phyloP scores from a whole-genome alignment of 1,140 invertebrate species.

The Druon quercuslanigerum region DNA sequence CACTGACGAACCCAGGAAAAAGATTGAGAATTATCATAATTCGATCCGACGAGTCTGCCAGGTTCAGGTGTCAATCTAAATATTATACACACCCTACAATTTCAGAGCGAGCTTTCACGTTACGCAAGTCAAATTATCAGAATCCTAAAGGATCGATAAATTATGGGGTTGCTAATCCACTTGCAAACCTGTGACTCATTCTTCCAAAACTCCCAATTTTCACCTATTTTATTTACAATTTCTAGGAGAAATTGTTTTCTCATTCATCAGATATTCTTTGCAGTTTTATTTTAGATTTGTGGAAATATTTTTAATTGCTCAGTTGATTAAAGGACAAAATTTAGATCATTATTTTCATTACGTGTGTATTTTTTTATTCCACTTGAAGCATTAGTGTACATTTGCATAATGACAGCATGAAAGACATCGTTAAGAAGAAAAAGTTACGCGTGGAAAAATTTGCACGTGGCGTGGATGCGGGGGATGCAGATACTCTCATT shows the following conservation, averaged over 20 bases:
- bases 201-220: background rate
- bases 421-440: too few species aligned
- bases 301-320: too few species aligned
- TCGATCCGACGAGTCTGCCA: slow-evolving; percentile 48
- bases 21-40: slow-evolving; percentile 67
- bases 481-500: slow-evolving; percentile 55
- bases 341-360: too few species aligned
- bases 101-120: background rate
- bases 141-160: slow-evolving; percentile 34
- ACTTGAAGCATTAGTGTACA: too few species aligned
- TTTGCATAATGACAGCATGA: too few species aligned
- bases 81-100: slow-evolving; percentile 39
- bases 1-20: slow-evolving; percentile 35
- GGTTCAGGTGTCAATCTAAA: slow-evolving; percentile 51
- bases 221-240: background rate
- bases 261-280: too few species aligned
- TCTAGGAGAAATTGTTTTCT: too few species aligned
- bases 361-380: too few species aligned
- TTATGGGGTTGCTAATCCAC: slow-evolving; percentile 6
- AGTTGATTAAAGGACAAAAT: too few species aligned
- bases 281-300: too few species aligned
- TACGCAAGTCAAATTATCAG: slow-evolving; percentile 48
- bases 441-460: background rate
- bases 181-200: slow-evolving; percentile 15
- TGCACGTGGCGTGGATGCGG: slow-evolving; percentile 14